These are phyloP conservation scores for Adelognathus sp. DNA, from an alignment of 2,888 invertebrate species.

Conservation along the genomic window DNA sequence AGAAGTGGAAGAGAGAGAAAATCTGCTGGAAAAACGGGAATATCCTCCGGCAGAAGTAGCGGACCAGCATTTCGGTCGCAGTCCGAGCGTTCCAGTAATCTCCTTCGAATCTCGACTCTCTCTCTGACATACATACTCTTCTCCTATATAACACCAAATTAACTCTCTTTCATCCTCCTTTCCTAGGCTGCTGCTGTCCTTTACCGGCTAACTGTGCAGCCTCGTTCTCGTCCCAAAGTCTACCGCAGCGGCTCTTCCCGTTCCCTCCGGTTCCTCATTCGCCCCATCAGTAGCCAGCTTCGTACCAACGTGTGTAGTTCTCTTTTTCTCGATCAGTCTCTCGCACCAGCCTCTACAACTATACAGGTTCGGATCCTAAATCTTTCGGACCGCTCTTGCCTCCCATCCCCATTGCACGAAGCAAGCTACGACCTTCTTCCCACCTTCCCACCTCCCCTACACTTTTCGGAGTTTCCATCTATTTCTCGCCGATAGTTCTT, in stretches of 20 bases:
- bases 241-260: constrained; percentile 31
- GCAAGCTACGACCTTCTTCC: neutral
- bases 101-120: constrained; percentile 61
- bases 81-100: constrained; percentile 61
- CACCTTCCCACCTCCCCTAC: constrained; percentile 1
- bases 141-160: constrained; percentile 62
- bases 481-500: neutral
- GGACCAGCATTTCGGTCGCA: constrained; percentile 55
- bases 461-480: constrained; percentile 13
- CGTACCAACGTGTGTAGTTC: neutral
- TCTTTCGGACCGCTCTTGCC: constrained; percentile 48
- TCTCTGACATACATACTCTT: no score
- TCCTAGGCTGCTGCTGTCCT: constrained; percentile 18
- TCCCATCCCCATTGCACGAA: constrained; percentile 24
- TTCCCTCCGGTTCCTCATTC: constrained; percentile 19
- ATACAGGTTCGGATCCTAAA: constrained; percentile 23
- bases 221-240: constrained; percentile 10
- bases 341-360: constrained; percentile 21
- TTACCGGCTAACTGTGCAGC: constrained; percentile 27
- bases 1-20: neutral
- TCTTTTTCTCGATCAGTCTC: constrained; percentile 41
- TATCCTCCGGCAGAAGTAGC: constrained; percentile 22
- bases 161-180: constrained; percentile 58
- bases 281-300: constrained; percentile 11
- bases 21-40: neutral